Evolutionary conservation across 2,888 invertebrate species (phyloP), one percentile per base, ranked within the genome.

Genomic region (Hydriomena furcata): DNA sequence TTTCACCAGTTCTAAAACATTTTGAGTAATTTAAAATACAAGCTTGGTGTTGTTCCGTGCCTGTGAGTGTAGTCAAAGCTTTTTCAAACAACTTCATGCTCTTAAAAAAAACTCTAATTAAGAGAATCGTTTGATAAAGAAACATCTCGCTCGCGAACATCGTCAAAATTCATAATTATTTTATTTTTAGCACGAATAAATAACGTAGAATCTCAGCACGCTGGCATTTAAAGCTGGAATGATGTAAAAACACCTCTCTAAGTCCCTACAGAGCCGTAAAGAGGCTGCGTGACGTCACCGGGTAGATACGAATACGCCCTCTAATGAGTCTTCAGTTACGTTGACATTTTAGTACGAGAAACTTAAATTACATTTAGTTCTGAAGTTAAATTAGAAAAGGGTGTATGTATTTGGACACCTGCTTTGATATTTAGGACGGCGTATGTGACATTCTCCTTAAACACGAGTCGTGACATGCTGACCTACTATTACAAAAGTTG

Each of bases 211-310:
- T 34, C 12, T 38, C 20, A 47, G 47, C 38, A 35, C 40, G 21
- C 27, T 21, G 24, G 34, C 37, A 40, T 35, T 37, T 13, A 36
- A 44, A 28, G 11, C 47, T 34, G 34, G 27, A 32, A 36, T 48
- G 47, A 53, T 50, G 52, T 56, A 49, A 56, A 17, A 23, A 5
- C 5, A 27, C 1, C 43, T 24, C 30, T 17, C 17, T 3, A 4
- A 17, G 27, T 34, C 47, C 35, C 52, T 36, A 11, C 11, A 28
- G 32, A 28, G 35, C 30, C 10, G 32, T 21, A 40, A 44, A 31
- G 30, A 7, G 37, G 13, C 28, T n/a, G 12, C 20, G 36, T 51
- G 38, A 51, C 47, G 47, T 53, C 51, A 52, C 27, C 3, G 37
- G 40, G 31, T 27, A 34, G 25, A 13, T 24, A 13, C 35, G 12